Conservation (phyloP, 1,140 invertebrate genomes). For the Gonioctena quinquepunctata region DNA sequence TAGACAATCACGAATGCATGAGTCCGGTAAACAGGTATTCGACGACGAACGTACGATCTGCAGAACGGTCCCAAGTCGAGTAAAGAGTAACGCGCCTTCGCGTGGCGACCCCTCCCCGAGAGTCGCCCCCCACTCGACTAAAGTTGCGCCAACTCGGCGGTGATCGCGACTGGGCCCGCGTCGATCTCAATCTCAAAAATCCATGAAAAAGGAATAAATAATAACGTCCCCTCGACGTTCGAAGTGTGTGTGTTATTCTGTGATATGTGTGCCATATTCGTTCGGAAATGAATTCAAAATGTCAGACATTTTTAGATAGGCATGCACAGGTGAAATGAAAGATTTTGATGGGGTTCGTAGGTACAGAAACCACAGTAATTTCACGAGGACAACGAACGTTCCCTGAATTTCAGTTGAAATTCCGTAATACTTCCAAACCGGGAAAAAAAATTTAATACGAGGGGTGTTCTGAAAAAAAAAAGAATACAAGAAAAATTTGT, state of each 20-base stretch:
- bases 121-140: conserved; percentile 29
- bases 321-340: too few species aligned
- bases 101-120: conserved; percentile 42
- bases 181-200: conserved; percentile 57
- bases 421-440: too few species aligned
- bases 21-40: conserved; percentile 29
- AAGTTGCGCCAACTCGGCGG: conserved; percentile 45
- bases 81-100: conserved; percentile 37
- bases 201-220: conserved; percentile 57
- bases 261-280: conserved; percentile 13
- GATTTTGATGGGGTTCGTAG: too few species aligned
- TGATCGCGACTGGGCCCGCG: conserved; percentile 49
- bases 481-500: too few species aligned
- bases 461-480: too few species aligned
- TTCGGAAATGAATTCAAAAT: conserved; percentile 5
- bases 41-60: conserved; percentile 23
- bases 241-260: neutral
- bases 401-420: too few species aligned
- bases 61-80: conserved; percentile 35
- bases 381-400: too few species aligned
- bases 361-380: too few species aligned
- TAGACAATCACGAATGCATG: conserved; percentile 1
- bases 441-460: too few species aligned
- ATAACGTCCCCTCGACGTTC: conserved; percentile 33
- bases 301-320: neutral